These are phyloP conservation scores for Osmerus eperlanus DNA, from an alignment of 2,113 vertebrate genomes.

Conservation along the genomic window DNA sequence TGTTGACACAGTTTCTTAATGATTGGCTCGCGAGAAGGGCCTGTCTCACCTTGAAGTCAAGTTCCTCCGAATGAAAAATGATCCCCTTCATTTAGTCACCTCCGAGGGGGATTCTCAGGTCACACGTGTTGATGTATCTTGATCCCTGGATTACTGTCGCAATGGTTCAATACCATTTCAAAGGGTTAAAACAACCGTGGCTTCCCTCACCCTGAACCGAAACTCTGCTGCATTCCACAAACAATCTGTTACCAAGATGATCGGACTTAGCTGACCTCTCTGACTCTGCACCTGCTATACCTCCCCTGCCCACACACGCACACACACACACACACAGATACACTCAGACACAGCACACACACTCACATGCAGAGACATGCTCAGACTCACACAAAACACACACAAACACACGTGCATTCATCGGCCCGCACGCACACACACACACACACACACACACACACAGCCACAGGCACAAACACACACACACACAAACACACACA, in stretches of 20 bases:
- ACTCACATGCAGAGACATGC: too few species aligned
- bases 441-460: constrained; percentile 2
- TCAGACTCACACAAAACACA: too few species aligned
- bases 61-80: neutral
- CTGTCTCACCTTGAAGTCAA: neutral
- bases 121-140: constrained; percentile 32
- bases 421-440: neutral
- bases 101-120: neutral
- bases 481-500: neutral
- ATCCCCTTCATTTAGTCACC: neutral
- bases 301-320: neutral
- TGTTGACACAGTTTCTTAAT: too few species aligned
- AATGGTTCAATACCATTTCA: constrained; percentile 28
- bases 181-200: constrained; percentile 37
- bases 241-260: neutral
- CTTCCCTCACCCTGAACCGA: constrained; percentile 42
- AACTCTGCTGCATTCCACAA: constrained; percentile 10
- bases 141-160: constrained; percentile 15
- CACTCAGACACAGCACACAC: too few species aligned
- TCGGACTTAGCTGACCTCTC: neutral
- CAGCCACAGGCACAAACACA: neutral
- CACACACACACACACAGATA: neutral
- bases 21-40: too few species aligned
- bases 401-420: too few species aligned
- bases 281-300: neutral